These are phyloP conservation scores for Drusus annulatus DNA, from an alignment of 1,140 invertebrate species.

Conservation along the genomic window DNA sequence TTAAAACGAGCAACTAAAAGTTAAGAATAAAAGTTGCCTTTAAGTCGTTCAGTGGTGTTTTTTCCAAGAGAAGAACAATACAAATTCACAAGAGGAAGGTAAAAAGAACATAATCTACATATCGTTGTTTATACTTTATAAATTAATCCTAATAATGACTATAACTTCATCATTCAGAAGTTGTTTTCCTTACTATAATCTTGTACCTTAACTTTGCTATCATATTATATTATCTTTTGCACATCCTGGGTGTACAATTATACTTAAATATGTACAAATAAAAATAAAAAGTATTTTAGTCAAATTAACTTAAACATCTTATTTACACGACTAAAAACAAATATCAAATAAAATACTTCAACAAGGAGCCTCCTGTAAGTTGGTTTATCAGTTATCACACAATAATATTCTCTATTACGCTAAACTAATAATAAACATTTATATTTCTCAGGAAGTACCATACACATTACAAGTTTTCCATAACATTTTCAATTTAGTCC, in stretches of 20 bases:
- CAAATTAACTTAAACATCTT: constrained; percentile 33
- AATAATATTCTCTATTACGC: constrained; percentile 16
- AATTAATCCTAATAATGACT: constrained; percentile 33
- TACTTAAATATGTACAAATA: constrained; percentile 23
- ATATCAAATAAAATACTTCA: constrained; percentile 44
- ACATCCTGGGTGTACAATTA: constrained; percentile 15
- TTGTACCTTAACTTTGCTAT: constrained; percentile 28
- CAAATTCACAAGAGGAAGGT: constrained; percentile 14
- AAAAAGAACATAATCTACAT: constrained; percentile 5
- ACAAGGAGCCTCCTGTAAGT: constrained; percentile 18
- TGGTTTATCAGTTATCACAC: constrained; percentile 48
- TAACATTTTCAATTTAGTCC: neutral
- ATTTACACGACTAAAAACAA: constrained; percentile 36
- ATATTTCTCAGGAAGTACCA: constrained; percentile 21
- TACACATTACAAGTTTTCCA: neutral
- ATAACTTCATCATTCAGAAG: constrained; percentile 17
- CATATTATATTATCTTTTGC: constrained; percentile 1
- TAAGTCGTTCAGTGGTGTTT: constrained; percentile 26
- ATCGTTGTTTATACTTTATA: constrained; percentile 36
- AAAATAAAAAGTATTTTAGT: constrained; percentile 35
- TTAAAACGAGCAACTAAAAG: constrained; percentile 23
- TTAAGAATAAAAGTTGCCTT: constrained; percentile 33
- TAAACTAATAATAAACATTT: constrained; percentile 24
- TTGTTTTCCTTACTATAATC: neutral
- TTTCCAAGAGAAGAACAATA: constrained; percentile 19